A percentile compares a stretch with the other conserved stretches of the same genome.
Evolutionary conservation across 2,113 vertebrate species (phyloP).

Genomic region (Ageneiosus marmoratus): DNA sequence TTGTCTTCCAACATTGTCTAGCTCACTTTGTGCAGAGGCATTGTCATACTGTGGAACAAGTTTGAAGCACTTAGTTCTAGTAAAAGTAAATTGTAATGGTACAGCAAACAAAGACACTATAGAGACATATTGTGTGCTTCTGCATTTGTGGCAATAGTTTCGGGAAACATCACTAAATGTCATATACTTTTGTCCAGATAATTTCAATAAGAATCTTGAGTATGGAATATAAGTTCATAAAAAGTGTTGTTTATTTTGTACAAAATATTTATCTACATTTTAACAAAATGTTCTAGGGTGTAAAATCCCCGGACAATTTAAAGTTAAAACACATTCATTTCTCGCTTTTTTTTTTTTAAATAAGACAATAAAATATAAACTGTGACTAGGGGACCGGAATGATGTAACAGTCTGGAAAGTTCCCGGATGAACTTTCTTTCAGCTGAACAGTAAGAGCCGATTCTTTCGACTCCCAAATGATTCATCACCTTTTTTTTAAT

Average conservation of each 20-base stretch:
- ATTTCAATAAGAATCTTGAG: background rate
- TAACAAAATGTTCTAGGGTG: background rate
- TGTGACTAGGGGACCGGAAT: background rate
- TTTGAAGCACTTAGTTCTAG: too few species aligned
- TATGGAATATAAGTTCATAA: background rate
- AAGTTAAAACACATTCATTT: too few species aligned
- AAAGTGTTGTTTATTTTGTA: background rate
- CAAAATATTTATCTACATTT: background rate
- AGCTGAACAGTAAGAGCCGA: background rate
- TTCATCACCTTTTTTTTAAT: background rate
- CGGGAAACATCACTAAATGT: too few species aligned
- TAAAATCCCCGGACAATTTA: background rate
- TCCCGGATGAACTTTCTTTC: slow-evolving; percentile 21
- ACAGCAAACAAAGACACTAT: too few species aligned
- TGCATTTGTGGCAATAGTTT: too few species aligned
- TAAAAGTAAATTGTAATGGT: too few species aligned
- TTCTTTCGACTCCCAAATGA: background rate
- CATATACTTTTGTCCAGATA: too few species aligned
- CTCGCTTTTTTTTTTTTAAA: background rate
- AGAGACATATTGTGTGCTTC: too few species aligned
- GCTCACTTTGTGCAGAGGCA: too few species aligned
- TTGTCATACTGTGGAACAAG: too few species aligned
- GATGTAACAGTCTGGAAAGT: slow-evolving; percentile 32
- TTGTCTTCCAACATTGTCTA: too few species aligned
- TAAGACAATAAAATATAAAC: background rate